Evolutionary conservation across 2,888 invertebrate genomes (phyloP).

Genomic region (Drosophila flavopinicola): DNA sequence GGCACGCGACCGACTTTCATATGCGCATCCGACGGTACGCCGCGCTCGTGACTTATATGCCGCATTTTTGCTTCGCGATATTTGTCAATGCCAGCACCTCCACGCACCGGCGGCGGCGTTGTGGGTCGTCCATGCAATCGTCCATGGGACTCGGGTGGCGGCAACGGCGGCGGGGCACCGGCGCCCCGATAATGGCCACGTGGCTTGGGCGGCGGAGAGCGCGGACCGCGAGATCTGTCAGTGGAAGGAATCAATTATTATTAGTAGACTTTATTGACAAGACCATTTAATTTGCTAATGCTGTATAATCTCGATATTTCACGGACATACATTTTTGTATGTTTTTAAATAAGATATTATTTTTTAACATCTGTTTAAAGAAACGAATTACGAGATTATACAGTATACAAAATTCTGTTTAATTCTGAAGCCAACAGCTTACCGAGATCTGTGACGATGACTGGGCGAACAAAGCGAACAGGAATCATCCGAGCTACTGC

Average conservation of each 20-base stretch:
- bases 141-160: conserved; percentile 72
- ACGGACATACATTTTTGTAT: too few species aligned
- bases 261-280: too few species aligned
- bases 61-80: conserved; percentile 82
- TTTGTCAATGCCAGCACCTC: conserved; percentile 71
- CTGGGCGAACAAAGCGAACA: conserved; percentile 92
- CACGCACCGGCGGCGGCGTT: conserved; percentile 78
- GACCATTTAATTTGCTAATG: too few species aligned
- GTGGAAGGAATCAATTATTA: too few species aligned
- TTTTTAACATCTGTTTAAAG: too few species aligned
- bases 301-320: too few species aligned
- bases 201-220: conserved; percentile 83
- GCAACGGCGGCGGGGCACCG: conserved; percentile 65
- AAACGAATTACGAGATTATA: too few species aligned
- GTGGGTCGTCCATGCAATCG: conserved; percentile 81
- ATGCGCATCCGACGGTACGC: conserved; percentile 73
- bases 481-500: conserved; percentile 93
- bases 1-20: conserved; percentile 79
- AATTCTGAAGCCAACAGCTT: conserved; percentile 40
- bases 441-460: conserved; percentile 84
- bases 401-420: too few species aligned
- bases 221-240: conserved; percentile 79
- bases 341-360: too few species aligned
- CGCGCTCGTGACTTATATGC: conserved; percentile 75
- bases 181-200: conserved; percentile 81